Conservation (phyloP, 2,888 invertebrate species). For the Eilema caniola region DNA sequence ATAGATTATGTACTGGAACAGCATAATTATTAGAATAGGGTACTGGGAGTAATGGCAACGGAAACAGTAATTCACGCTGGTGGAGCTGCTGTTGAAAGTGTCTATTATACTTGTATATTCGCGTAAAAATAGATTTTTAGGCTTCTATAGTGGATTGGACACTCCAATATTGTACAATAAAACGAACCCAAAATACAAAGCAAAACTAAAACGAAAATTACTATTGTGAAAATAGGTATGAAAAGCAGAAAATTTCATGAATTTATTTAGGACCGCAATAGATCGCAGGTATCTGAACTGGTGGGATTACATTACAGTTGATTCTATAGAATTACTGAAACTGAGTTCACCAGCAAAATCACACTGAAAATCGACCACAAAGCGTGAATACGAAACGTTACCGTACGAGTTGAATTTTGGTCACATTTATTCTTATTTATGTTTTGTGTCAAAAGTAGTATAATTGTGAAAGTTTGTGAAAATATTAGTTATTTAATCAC, state of each 20-base stretch:
- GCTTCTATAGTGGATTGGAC: too few relatives aligned
- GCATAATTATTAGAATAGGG: too few relatives aligned
- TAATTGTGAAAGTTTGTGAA: too few relatives aligned
- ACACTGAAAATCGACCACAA: constrained; percentile 2
- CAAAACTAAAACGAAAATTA: not conserved
- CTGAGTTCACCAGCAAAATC: not conserved
- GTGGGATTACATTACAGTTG: constrained; percentile 2
- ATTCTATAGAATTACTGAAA: constrained; percentile 15
- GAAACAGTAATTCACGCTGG: too few relatives aligned
- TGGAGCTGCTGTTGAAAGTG: too few relatives aligned
- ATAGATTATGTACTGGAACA: too few relatives aligned
- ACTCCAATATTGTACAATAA: too few relatives aligned
- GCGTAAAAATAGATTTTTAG: too few relatives aligned
- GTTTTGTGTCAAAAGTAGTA: too few relatives aligned
- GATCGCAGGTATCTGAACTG: constrained; percentile 1
- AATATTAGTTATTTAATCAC: too few relatives aligned
- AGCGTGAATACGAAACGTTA: not conserved
- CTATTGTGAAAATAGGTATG: not conserved
- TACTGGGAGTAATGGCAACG: too few relatives aligned
- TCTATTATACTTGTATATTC: too few relatives aligned
- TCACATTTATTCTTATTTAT: not conserved
- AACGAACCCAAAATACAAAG: not conserved
- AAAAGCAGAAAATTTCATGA: not conserved
- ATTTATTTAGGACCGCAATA: constrained; percentile 6
- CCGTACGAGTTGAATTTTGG: not conserved